Base-by-base conservation (phyloP, 2,113 vertebrate species). In the Paradisaea rubra region DNA sequence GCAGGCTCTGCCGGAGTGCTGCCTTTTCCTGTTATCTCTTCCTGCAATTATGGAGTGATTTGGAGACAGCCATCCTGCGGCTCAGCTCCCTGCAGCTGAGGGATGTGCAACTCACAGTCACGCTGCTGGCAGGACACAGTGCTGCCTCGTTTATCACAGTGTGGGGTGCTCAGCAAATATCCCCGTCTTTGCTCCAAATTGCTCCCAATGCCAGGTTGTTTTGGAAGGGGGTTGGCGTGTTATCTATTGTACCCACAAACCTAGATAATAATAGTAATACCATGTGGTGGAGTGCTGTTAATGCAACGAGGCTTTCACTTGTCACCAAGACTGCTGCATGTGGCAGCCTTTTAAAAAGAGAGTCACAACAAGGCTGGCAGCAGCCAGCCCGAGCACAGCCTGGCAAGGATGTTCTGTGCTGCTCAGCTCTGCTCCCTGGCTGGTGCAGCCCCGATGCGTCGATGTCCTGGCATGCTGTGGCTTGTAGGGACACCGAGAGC, bases 331-430 rank as follows among this genome's bases (percentile, higher is more conserved):
- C 35, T 21, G 72, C 52, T 70, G 63, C 16, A 16, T 39, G 91
- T 37, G 89, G 76, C 92, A 88, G 78, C 39, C 47, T 53, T 90
- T 20, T 80, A 45, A 30, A 57, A 77, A 60, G 79, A 56, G 74
- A 93, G 70, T 49, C 93, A 89, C 85, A 89, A 19, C 86, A 63
- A 54, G 64, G 52, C 68, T 92, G 93, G 86, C 84, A 70, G 80
- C 18, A 88, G 88, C 22, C 71, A 82, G 66, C 49, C 35, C 2
- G 9, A 65, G 77, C 69, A 10, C 39, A 13, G 28, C 41, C 86
- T 27, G 3, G 53, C 0, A 0, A 65, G 86, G 86, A 59, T 78
- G 80, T 73, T 93, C 71, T 80, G 71, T 31, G 1, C 82, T 31
- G 41, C 80, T 45, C 53, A 73, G 76, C 76, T 68, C 41, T 77